A percentile compares a stretch with the other conserved stretches of the same genome.
Conservation (phyloP, 2,797 vertebrate species). For the Lagocephalus sceleratus region DNA sequence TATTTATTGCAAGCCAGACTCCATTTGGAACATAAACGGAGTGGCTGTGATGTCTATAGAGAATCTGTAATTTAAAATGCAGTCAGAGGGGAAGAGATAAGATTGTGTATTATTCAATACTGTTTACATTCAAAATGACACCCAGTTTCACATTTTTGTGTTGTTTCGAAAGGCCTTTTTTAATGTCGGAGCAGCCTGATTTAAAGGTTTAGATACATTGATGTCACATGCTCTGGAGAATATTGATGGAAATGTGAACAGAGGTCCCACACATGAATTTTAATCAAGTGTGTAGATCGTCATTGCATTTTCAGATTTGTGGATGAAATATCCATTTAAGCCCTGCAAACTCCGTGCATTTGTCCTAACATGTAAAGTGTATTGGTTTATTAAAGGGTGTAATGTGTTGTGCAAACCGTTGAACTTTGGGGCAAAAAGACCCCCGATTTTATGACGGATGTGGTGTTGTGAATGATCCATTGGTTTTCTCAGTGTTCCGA, state of each 20-base stretch:
- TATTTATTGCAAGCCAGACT: slow-evolving; percentile 58
- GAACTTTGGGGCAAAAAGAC: slow-evolving; percentile 11
- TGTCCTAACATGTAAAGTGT: slow-evolving; percentile 26
- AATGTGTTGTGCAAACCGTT: not conserved
- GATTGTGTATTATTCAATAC: not conserved
- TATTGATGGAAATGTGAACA: too few species aligned
- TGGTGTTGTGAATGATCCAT: slow-evolving; percentile 23
- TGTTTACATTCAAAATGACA: slow-evolving; percentile 11
- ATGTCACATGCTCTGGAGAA: too few species aligned
- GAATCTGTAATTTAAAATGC: slow-evolving; percentile 39
- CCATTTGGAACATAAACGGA: slow-evolving; percentile 3
- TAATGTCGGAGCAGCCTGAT: slow-evolving; percentile 9
- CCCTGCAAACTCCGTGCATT: slow-evolving; percentile 2
- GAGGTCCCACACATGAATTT: too few species aligned
- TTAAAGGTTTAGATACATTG: not conserved
- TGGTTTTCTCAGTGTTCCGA: slow-evolving; percentile 18
- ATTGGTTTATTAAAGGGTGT: slow-evolving; percentile 9
- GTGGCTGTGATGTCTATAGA: slow-evolving; percentile 15
- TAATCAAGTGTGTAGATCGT: too few species aligned
- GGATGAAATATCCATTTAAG: slow-evolving; percentile 1
- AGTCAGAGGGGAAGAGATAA: not conserved
- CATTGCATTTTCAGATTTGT: too few species aligned
- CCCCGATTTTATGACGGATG: slow-evolving; percentile 6
- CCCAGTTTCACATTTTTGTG: slow-evolving; percentile 3
- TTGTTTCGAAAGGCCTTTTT: slow-evolving; percentile 26